phyloP scores from a whole-genome alignment of 2,888 invertebrate genomes.

The Ochropleura plecta region DNA sequence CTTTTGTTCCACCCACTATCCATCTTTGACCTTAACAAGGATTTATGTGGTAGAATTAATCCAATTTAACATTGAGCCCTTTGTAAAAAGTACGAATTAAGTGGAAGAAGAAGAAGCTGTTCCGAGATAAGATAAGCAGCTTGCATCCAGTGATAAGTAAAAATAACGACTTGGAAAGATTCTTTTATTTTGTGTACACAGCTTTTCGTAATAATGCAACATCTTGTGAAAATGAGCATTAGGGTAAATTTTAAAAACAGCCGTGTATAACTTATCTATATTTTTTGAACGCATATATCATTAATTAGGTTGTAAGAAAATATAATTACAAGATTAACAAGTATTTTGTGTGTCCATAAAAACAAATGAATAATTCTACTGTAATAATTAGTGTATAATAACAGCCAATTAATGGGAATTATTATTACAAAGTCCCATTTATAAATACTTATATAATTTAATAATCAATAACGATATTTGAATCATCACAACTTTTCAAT shows the following conservation, averaged over 20 bases:
- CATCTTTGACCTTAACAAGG: slow-evolving; percentile 72
- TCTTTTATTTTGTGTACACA: slow-evolving; percentile 14
- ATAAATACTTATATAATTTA: neutral
- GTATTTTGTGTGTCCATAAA: no score
- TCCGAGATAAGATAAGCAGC: slow-evolving; percentile 60
- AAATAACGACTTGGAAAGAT: slow-evolving; percentile 42
- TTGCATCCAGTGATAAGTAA: slow-evolving; percentile 53
- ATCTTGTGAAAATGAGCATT: neutral
- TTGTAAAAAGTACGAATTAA: slow-evolving; percentile 74
- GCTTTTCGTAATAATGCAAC: slow-evolving; percentile 7
- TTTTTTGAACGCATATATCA: no score
- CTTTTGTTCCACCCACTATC: slow-evolving; percentile 44
- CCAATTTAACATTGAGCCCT: slow-evolving; percentile 78
- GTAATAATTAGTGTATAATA: neutral
- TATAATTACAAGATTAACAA: no score
- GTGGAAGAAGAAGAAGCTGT: slow-evolving; percentile 53
- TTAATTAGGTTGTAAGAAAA: no score
- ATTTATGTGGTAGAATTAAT: slow-evolving; percentile 82
- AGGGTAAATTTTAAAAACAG: no score
- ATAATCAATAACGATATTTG: neutral
- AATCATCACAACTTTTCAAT: neutral
- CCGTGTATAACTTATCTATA: no score
- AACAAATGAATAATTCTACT: no score
- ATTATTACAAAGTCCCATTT: neutral
- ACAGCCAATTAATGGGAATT: neutral